Evolutionary conservation across 2,797 vertebrate genomes (phyloP).

Genomic region (Poecilia wingei): DNA sequence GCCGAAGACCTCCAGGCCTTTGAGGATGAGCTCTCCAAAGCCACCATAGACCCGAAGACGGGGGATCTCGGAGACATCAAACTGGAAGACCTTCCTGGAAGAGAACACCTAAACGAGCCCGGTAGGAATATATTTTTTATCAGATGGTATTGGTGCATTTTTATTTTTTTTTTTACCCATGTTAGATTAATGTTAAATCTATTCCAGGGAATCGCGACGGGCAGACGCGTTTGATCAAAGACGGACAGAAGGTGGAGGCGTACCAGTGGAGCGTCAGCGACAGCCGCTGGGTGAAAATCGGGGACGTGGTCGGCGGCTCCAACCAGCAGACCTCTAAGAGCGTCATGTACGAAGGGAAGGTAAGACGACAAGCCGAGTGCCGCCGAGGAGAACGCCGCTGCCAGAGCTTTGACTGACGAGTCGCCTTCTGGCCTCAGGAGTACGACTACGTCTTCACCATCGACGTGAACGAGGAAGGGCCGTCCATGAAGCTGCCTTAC

Average conservation of each 20-base stretch:
- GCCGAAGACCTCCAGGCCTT: conserved; percentile 90
- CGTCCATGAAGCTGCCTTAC: conserved; percentile 95
- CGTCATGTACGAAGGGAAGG: conserved; percentile 96
- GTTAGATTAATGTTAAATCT: not conserved
- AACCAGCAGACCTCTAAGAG: conserved; percentile 92
- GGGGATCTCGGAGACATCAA: conserved; percentile 95
- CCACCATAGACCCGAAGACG: conserved; percentile 93
- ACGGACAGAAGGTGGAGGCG: conserved; percentile 89
- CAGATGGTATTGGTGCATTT: not conserved
- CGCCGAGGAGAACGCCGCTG: rapidly evolving
- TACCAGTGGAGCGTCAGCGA: conserved; percentile 95
- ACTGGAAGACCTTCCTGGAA: conserved; percentile 92
- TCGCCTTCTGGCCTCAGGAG: conserved; percentile 79
- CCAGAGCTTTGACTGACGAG: not conserved
- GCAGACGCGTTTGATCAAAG: conserved; percentile 94
- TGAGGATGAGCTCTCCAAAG: conserved; percentile 93
- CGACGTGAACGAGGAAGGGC: conserved; percentile 94
- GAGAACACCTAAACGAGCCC: conserved; percentile 91
- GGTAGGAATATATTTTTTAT: conserved; percentile 76
- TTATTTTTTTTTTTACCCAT: not conserved
- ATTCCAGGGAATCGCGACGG: conserved; percentile 91
- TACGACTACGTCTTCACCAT: conserved; percentile 98
- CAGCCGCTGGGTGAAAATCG: conserved; percentile 94
- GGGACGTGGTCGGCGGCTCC: conserved; percentile 95
- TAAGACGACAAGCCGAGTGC: conserved; percentile 55